phyloP scores from a whole-genome alignment of 2,888 invertebrate species.

The Melanophora roralis region DNA sequence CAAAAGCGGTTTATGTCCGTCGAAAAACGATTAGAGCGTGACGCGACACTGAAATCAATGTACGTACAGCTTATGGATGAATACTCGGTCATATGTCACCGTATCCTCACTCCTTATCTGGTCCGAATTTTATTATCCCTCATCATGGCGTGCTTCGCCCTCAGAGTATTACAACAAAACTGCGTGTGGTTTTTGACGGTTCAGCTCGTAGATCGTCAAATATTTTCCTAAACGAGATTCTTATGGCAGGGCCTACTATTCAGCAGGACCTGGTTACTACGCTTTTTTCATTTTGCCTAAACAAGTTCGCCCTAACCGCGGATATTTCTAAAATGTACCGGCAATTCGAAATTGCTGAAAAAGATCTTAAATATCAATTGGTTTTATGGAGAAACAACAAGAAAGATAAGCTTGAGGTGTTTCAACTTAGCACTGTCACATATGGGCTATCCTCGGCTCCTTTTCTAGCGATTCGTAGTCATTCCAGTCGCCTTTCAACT shows the following conservation, averaged over 20 bases:
- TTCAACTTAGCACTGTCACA: too few relatives aligned
- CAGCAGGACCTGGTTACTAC: too few relatives aligned
- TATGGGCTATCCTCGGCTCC: too few relatives aligned
- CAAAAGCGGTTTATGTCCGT: constrained; percentile 26
- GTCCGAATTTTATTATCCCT: constrained; percentile 37
- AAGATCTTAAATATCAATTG: constrained; percentile 51
- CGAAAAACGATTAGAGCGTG: constrained; percentile 32
- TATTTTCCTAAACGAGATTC: constrained; percentile 34
- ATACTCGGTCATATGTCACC: constrained; percentile 33
- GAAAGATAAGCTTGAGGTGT: constrained; percentile 42
- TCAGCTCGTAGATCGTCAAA: constrained; percentile 19
- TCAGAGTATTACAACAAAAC: too few relatives aligned
- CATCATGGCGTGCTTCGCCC: constrained; percentile 44
- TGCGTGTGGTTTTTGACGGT: constrained; percentile 54
- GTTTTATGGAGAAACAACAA: constrained; percentile 55
- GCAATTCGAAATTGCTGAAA: constrained; percentile 42
- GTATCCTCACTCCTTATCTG: background rate
- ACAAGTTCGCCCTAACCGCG: constrained; percentile 50
- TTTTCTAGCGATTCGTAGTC: too few relatives aligned
- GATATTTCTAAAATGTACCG: constrained; percentile 61
- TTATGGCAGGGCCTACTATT: constrained; percentile 49
- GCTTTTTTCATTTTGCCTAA: constrained; percentile 46
- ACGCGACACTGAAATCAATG: constrained; percentile 3
- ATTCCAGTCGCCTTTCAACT: too few relatives aligned
- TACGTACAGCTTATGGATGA: constrained; percentile 32